phyloP scores from a whole-genome alignment of 2,888 invertebrate genomes.

The Tetragonula carbonaria region DNA sequence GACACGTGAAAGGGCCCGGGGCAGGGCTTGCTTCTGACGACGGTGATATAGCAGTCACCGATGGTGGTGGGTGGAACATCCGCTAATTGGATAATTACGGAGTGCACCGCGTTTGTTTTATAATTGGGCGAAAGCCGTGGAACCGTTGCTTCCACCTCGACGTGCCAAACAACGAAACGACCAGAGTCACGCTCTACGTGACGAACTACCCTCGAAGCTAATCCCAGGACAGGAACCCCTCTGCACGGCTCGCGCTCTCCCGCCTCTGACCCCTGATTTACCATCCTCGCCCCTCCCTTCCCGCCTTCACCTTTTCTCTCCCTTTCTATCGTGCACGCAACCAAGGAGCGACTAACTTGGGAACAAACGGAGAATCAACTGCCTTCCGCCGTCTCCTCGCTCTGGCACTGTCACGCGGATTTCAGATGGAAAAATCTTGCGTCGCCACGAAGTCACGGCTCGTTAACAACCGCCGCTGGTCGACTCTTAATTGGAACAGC shows the following conservation, averaged over 20 bases:
- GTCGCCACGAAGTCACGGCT: neutral
- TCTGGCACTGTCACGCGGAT: neutral
- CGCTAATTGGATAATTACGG: constrained; percentile 84
- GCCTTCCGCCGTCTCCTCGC: neutral
- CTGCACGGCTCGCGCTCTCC: constrained; percentile 30
- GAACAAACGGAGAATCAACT: constrained; percentile 21
- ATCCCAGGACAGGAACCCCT: constrained; percentile 73
- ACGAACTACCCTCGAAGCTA: constrained; percentile 83
- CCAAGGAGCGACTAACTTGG: constrained; percentile 1
- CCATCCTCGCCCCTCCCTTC: constrained; percentile 10
- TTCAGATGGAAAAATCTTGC: constrained; percentile 20
- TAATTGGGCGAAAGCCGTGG: constrained; percentile 82
- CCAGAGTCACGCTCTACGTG: constrained; percentile 83
- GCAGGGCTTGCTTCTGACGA: neutral
- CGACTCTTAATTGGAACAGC: constrained; percentile 18
- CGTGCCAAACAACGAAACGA: constrained; percentile 83
- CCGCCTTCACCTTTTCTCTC: neutral
- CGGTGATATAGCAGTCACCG: neutral
- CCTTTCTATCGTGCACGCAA: neutral
- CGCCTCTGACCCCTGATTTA: constrained; percentile 47
- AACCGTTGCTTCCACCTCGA: constrained; percentile 74
- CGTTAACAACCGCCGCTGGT: neutral
- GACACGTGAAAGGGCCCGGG: constrained; percentile 52
- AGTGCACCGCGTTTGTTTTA: constrained; percentile 83
- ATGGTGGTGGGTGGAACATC: constrained; percentile 72